Base-by-base conservation (phyloP, 2,888 invertebrate genomes). In the Lasioglossum morio region DNA sequence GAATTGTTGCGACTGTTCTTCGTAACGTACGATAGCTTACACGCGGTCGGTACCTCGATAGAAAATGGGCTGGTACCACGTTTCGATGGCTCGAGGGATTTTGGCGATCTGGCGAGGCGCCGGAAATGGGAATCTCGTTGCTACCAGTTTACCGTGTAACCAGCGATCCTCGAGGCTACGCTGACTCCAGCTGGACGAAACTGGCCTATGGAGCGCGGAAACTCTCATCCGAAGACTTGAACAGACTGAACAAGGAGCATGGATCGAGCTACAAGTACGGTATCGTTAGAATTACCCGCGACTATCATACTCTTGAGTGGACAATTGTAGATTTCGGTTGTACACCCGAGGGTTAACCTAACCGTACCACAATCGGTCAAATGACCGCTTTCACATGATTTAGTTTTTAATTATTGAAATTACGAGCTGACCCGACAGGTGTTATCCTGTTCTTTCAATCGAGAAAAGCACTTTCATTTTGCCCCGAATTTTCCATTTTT, bases 41-140 rank as follows among this genome's bases (percentile, higher is more conserved):
- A 66, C 23, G 16, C 3, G 30, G 19, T 19, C 23, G 1, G 14
- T 5, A 1, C n/a, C 53, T 14, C 27, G 8, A 70, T 43, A 94
- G 94, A 53, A 87, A 89, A 48, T 94, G 94, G 94, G 87, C 92
- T 76, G 88, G 91, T 87, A 53, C 94, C 94, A 93, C 94, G 94
- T 88, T 92, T 87, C 88, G 93, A 92, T 95, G 94, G 94, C 76
- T 95, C 82, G 92, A 93, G 77, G 75, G 96, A 88, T 95, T 96
- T 90, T 97, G 97, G 97, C 95, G 95, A 92, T 95, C 96, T 92
- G 93, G 92, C 2, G 69, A 92, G 27, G 91, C 94, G 7, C 34
- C 86, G 10, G 95, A 96, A 85, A 95, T 95, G 23, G 96, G 96
- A 1, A 93, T 96, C 43, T 95, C 95, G 70, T 92, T 96, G 14